Evolutionary conservation across 2,113 vertebrate species (phyloP), one percentile per base, ranked within the genome.

Genomic region (Chloroceryle aenea): DNA sequence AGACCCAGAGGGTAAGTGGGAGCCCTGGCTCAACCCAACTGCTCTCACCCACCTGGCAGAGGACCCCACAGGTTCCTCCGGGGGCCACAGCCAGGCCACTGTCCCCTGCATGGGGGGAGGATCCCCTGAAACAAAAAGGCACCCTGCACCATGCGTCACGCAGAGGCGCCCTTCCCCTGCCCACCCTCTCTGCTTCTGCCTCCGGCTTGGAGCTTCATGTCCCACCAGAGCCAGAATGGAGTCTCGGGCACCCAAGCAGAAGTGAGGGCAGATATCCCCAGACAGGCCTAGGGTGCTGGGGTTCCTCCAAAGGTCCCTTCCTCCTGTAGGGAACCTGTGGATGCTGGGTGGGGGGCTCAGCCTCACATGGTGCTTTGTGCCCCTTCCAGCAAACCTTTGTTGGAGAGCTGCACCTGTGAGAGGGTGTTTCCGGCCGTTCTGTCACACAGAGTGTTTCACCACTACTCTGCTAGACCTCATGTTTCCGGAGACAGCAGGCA

Each of bases 1-100:
- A 86, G 40, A 92, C 14, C 10, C 68, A 56, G 75, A 86, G 50
- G 95, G 96, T 96, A 96, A 97, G 91, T 95, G 55, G 40, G 59
- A 86, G 17, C 73, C 25, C 64, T 52, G 58, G 17, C 61, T 93
- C 69, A 85, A 30, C 34, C 32, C 47, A 78, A 45, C 30, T 0
- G 0, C 14, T 74, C 42, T 80, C 30, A 68, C 1, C 4, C 7
- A 7, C 18, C 16, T 7, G 6, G 25, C 48, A 69, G 45, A 56
- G 10, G 42, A 85, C 10, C 18, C 36, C 61, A 58, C 30, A 48
- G 23, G 9, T n/a, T 80, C n/a, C 53, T 68, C 48, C 20, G 42
- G 61, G 45, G 36, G n/a, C 12, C 29, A 61, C 1, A 2, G 32
- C 43, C 48, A 50, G 32, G 36, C 12, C 15, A 21, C 58, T 21